phyloP scores from a whole-genome alignment of 2,797 vertebrate species.

The Telmatherina bonti region DNA sequence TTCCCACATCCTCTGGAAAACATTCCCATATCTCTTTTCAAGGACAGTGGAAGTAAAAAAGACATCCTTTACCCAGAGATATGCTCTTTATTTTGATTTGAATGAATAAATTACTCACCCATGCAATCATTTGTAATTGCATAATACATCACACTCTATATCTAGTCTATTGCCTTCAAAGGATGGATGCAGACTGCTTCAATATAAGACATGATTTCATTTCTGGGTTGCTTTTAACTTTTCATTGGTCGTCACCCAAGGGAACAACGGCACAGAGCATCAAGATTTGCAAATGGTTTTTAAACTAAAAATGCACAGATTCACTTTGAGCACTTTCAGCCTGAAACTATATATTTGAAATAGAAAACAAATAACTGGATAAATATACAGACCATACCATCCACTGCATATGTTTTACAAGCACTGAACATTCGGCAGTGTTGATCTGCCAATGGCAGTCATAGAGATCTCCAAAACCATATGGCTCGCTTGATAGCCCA shows the following conservation, averaged over 20 bases:
- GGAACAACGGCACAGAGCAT: constrained; percentile 21
- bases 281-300: constrained; percentile 17
- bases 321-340: constrained; percentile 1
- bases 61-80: background rate
- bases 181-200: constrained; percentile 45
- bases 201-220: background rate
- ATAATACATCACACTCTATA: constrained; percentile 18
- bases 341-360: constrained; percentile 3
- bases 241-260: constrained; percentile 23
- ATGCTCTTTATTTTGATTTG: background rate
- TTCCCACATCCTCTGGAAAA: constrained; percentile 17
- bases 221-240: constrained; percentile 43
- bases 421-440: too few relatives aligned
- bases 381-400: too few relatives aligned
- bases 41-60: background rate
- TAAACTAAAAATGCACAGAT: constrained; percentile 13
- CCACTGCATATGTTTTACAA: too few relatives aligned
- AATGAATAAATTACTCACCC: constrained; percentile 10
- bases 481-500: background rate
- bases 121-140: constrained; percentile 41
- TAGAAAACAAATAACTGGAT: constrained; percentile 8
- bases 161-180: background rate
- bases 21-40: constrained; percentile 6
- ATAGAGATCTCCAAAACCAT: background rate
- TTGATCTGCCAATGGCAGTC: too few relatives aligned